Base-by-base conservation (phyloP, 1,140 invertebrate genomes). In the Leptoteleia sp. region DNA sequence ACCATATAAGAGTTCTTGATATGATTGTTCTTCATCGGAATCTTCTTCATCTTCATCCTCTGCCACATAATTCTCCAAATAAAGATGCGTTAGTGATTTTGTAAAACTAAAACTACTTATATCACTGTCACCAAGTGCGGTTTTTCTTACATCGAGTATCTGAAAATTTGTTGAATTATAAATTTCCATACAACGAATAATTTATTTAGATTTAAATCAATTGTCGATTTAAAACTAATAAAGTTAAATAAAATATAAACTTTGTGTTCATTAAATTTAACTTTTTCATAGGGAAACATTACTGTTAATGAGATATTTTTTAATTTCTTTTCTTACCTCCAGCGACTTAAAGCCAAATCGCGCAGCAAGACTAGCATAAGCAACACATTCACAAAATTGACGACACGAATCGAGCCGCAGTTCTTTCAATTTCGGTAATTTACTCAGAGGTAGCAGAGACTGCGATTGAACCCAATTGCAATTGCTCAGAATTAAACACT, bases 401-500 rank as follows among this genome's bases (percentile, higher is more conserved):
- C 86, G 82, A 83, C 94, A 95, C 4, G 92, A 91, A 65, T 92
- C 87, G 19, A 94, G 78, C 73, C 89, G 87, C 1, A 95, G 87
- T 50, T 91, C 89, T 25, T 90, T 90, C 3, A 95, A 86, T 16
- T 88, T 83, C 2, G 89, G 86, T 77, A 94, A 84, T 90, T 95
- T 95, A 81, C 93, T 94, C 0, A 95, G 89, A 15, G 92, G 91
- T 83, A 95, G 86, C 5, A 95, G 85, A 8, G 92, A 91, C 77
- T 94, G 93, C 0, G 93, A 91, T 45, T 92, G 91, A 76, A 95
- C 90, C 94, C 94, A 95, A n/a, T 89, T 84, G 81, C 93, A 94
- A 64, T 92, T 89, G 27, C 91, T 92, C 17, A 95, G 86, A 80
- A 93, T 92, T 27, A 95, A 83, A 38, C 91, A 89, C 92, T 93